phyloP scores from a whole-genome alignment of 2,113 vertebrate genomes.

The Phrynosoma platyrhinos region DNA sequence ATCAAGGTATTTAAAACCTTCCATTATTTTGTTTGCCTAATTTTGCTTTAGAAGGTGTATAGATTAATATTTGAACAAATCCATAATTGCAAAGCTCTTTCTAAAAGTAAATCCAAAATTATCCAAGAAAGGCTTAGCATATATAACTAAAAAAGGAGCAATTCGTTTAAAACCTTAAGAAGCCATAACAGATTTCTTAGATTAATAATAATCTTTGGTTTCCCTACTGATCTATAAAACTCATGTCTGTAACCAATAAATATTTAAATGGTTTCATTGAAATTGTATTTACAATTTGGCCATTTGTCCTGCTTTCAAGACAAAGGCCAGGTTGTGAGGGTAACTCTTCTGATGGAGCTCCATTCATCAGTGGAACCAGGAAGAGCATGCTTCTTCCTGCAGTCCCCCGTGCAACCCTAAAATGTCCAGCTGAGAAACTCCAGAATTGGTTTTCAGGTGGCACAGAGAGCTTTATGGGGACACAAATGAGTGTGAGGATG shows the following conservation, averaged over 20 bases:
- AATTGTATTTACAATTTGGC: not conserved
- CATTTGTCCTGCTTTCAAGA: not conserved
- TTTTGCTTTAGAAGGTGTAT: not conserved
- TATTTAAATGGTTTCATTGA: not conserved
- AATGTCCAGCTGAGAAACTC: not conserved
- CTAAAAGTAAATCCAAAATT: not conserved
- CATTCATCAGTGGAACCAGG: too few relatives aligned
- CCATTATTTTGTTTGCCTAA: not conserved
- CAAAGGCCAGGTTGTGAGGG: too few relatives aligned
- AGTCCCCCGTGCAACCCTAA: not conserved
- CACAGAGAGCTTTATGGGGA: not conserved
- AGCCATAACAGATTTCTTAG: too few relatives aligned
- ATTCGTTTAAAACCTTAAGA: too few relatives aligned
- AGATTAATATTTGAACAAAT: not conserved
- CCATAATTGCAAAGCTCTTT: not conserved
- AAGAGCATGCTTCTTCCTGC: not conserved
- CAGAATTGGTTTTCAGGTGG: too few relatives aligned
- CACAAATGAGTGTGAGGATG: not conserved
- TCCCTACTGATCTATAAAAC: not conserved
- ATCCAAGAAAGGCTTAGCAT: not conserved
- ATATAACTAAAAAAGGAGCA: not conserved
- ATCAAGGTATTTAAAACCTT: constrained; percentile 79
- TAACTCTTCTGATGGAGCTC: not conserved
- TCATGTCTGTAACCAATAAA: not conserved
- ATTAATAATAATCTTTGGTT: not conserved